Percentiles rank a stretch among this genome's conserved stretches.
Conservation (phyloP, 1,140 invertebrate genomes). For the Bombus picipes region DNA sequence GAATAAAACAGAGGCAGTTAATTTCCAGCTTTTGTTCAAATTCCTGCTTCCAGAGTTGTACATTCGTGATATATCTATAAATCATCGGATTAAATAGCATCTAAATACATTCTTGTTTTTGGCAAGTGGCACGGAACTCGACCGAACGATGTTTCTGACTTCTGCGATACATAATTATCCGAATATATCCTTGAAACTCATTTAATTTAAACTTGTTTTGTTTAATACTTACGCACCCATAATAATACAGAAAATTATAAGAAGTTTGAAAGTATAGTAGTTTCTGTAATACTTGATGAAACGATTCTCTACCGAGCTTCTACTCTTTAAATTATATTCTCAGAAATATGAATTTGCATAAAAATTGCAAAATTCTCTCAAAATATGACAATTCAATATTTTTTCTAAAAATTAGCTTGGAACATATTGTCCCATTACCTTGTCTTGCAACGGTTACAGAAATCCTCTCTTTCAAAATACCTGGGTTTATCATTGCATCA, state of each 20-base stretch:
- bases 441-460: not conserved
- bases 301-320: too few relatives aligned
- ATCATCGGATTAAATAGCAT: not conserved
- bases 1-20: not conserved
- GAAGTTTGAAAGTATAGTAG: not conserved
- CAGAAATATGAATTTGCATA: too few relatives aligned
- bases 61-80: not conserved
- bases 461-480: not conserved
- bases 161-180: too few relatives aligned
- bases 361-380: too few relatives aligned
- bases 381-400: not conserved
- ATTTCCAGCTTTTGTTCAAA: not conserved
- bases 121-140: too few relatives aligned
- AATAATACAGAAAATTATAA: not conserved
- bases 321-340: too few relatives aligned
- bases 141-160: too few relatives aligned
- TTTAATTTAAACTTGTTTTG: too few relatives aligned
- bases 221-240: too few relatives aligned
- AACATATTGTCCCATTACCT: not conserved
- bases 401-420: not conserved
- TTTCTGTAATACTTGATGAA: not conserved
- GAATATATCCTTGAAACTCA: too few relatives aligned
- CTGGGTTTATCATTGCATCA: not conserved
- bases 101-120: too few relatives aligned
- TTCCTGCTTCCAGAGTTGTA: not conserved